A percentile compares a stretch with the other conserved stretches of the same genome.
phyloP scores from a whole-genome alignment of 2,797 vertebrate species.

The Dryobates pubescens region DNA sequence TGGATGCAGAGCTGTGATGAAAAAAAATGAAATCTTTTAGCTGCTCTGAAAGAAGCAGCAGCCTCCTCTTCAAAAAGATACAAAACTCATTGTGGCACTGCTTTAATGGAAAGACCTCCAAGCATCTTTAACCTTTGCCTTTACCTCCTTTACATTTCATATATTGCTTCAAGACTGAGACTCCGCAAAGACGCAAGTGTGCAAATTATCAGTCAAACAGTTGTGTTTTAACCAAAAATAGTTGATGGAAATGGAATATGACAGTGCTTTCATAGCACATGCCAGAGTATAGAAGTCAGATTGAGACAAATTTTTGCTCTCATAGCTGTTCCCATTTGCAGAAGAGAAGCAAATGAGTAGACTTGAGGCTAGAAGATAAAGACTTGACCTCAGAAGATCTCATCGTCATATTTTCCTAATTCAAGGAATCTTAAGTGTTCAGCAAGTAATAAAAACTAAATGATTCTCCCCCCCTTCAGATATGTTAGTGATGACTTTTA shows the following conservation, averaged over 20 bases:
- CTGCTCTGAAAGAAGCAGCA: constrained; percentile 52
- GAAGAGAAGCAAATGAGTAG: neutral
- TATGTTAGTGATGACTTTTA: neutral
- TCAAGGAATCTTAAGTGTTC: neutral
- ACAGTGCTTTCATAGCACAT: neutral
- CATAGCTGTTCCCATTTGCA: neutral
- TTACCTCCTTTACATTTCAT: constrained; percentile 47
- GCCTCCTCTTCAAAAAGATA: constrained; percentile 69
- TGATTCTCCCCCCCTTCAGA: neutral
- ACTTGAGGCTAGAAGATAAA: neutral
- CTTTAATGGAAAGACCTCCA: constrained; percentile 76
- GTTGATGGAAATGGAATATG: constrained; percentile 11
- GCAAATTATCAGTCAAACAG: constrained; percentile 41
- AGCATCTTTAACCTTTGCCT: constrained; percentile 76
- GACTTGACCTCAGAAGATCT: neutral
- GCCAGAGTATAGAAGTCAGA: neutral
- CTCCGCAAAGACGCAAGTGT: neutral
- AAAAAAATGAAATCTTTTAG: constrained; percentile 33
- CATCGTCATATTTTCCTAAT: neutral
- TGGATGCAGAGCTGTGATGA: constrained; percentile 70
- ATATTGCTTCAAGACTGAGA: constrained; percentile 22
- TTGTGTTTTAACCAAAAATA: constrained; percentile 18
- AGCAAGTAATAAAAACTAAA: neutral
- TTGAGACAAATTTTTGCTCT: constrained; percentile 9
- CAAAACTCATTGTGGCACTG: constrained; percentile 73